Evolutionary conservation across 2,888 invertebrate genomes (phyloP), one percentile per base, ranked within the genome.

Genomic region (Idaea dimidiata): DNA sequence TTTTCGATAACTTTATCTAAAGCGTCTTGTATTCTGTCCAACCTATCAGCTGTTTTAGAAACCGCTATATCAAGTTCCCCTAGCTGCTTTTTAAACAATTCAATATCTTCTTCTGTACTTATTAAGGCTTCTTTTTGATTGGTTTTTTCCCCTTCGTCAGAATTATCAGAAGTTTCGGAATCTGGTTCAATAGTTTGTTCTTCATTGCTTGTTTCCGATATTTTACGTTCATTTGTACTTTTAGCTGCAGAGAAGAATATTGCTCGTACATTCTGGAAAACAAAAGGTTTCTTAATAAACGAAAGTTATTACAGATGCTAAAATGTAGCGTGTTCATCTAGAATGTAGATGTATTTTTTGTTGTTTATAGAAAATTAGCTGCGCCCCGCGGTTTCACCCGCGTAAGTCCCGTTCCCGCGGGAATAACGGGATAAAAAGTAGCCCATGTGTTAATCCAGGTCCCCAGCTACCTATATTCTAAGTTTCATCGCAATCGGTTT

Each of bases 161-260:
- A 75, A 55, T 83, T 84, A 54, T 83, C 84, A 55, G 81, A 82
- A 55, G 81, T 80, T 56, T 81, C 83, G 0, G 88, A 83, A 74
- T 88, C 89, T 55, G 86, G 84, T 54, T 84, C 86, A 0, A 88
- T 87, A 58, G 81, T 67, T 55, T 65, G 66, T 62, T 59, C 63
- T 61, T 76, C 76, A 14, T 78, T 76, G 58, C 79, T 83, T 54
- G 84, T 81, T 79, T 91, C 91, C 0, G 87, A 86, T 80, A 91
- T 83, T 79, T 88, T 90, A 58, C 85, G 86, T 67, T 89, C 87
- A 73, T 93, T 92, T 67, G 95, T 88, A 53, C 93, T 93, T 81
- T 94, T 85, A 1, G 95, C 93, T 0, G 99, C 99, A 0, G 98
- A 99, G 93, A 97, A 99, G 88, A 99, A 99, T 8, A 96, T 96